Evolutionary conservation across 1,140 invertebrate species (phyloP).

Genomic region (Plutomurus gul): DNA sequence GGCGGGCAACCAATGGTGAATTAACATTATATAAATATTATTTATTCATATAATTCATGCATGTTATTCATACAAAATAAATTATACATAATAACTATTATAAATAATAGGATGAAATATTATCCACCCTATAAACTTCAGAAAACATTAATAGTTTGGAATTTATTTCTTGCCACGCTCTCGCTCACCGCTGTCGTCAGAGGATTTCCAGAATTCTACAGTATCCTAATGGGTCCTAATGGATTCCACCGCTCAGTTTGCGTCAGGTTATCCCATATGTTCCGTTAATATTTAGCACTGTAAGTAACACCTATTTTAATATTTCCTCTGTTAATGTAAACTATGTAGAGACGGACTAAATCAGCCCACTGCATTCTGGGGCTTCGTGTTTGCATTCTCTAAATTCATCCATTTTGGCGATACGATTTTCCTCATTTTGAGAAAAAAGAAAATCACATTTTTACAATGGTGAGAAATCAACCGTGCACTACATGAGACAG

Average conservation of each 20-base stretch:
- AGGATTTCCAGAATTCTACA: slow-evolving; percentile 83
- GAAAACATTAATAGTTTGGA: slow-evolving; percentile 86
- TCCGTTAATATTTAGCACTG: background rate
- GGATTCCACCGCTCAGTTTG: slow-evolving; percentile 93
- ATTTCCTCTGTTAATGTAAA: background rate
- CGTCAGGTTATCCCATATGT: slow-evolving; percentile 59
- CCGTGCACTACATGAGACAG: background rate
- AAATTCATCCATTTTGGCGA: slow-evolving; percentile 45
- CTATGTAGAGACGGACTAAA: slow-evolving; percentile 6
- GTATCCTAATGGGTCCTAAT: slow-evolving; percentile 76
- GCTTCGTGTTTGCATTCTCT: slow-evolving; percentile 29
- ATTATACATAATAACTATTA: too few species aligned
- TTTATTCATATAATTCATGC: too few species aligned
- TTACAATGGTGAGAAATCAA: slow-evolving; percentile 37
- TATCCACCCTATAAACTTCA: slow-evolving; percentile 84
- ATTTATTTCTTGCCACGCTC: slow-evolving; percentile 85
- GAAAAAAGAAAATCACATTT: slow-evolving; percentile 38
- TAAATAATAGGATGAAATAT: slow-evolving; percentile 91
- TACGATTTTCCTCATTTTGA: slow-evolving; percentile 36
- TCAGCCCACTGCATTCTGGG: slow-evolving; percentile 20
- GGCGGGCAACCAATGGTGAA: slow-evolving; percentile 82
- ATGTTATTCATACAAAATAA: too few species aligned
- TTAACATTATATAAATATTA: too few species aligned
- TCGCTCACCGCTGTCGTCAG: slow-evolving; percentile 88
- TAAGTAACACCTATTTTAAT: background rate